A percentile compares a stretch with the other conserved stretches of the same genome.
phyloP scores from a whole-genome alignment of 1,140 invertebrate genomes.

The Orius insidiosus region DNA sequence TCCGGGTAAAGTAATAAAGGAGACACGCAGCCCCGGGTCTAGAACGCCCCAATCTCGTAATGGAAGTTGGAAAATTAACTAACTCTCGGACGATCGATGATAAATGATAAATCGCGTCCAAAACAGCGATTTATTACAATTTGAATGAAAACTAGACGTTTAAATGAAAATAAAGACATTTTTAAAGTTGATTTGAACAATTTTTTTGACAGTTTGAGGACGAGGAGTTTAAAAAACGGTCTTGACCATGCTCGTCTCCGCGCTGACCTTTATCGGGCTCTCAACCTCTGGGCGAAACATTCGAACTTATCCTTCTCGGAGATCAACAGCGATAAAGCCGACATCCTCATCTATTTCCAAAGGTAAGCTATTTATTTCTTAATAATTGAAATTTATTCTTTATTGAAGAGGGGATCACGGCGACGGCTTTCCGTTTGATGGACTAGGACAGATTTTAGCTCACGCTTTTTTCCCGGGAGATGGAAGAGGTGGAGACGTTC shows the following conservation, averaged over 20 bases:
- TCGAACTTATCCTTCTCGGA: conserved; percentile 63
- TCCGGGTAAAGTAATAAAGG: no score
- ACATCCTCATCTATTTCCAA: conserved; percentile 67
- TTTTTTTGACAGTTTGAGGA: conserved; percentile 42
- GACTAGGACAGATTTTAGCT: conserved; percentile 69
- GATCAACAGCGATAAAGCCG: conserved; percentile 54
- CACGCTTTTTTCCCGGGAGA: conserved; percentile 80
- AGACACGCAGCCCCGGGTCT: no score
- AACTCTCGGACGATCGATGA: no score
- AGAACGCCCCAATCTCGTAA: no score
- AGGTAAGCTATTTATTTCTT: conserved; percentile 43
- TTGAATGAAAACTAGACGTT: no score
- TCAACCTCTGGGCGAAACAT: conserved; percentile 58
- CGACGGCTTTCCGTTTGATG: conserved; percentile 81
- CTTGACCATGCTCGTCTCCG: conserved; percentile 43
- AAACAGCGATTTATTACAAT: no score
- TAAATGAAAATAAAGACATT: no score
- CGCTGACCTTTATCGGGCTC: conserved; percentile 42
- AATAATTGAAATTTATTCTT: not conserved
- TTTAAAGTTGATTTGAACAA: no score
- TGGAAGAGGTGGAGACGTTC: conserved; percentile 68
- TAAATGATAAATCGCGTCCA: no score
- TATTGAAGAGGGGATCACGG: conserved; percentile 49
- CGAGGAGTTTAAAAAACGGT: conserved; percentile 28
- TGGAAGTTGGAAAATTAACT: no score